Evolutionary conservation across 2,113 vertebrate species (phyloP), one percentile per base, ranked within the genome.

Genomic region (Smithornis capensis): DNA sequence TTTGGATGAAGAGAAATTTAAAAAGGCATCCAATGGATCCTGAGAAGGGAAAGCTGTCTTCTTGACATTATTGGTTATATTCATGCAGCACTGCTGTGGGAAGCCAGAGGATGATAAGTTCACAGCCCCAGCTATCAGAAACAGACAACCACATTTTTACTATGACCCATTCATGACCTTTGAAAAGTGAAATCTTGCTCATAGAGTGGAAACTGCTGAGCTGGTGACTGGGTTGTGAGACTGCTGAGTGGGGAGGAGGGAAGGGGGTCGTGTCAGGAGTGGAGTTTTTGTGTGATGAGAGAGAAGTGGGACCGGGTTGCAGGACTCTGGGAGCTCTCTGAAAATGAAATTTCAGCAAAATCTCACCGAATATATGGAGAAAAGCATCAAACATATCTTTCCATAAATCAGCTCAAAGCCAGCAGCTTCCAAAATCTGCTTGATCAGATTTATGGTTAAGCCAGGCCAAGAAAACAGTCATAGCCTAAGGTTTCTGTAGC

Each of bases 1-100:
- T 83, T 42, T 11, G 22, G 22, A 83, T 71, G 19, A 59, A 18
- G 17, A 83, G 14, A 64, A 33, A 40, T 80, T 25, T 3, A 0
- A 1, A 31, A 60, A 76, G n/a, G 4, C 1, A 17, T 71, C 57
- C 0, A 1, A 6, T 50, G 37, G 44, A 47, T 29, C 40, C 47
- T 60, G 27, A 85, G 88, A 82, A 79, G 28, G 52, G 27, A 79
- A 45, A 50, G n/a, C 27, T 21, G 5, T 68, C 33, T 60, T 83
- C 59, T 38, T 76, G 57, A 11, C 35, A 49, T 42, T 45, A 9
- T 44, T 57, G 17, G 25, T 59, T 70, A 19, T 31, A 53, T 21
- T 84, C 44, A 11, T 17, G 29, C 18, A 65, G 9, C 9, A 9
- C 2, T 33, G 21, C 44, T 64, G 37, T 55, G 71, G 82, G 70